Evolutionary conservation across 2,888 invertebrate species (phyloP).

Genomic region (Amitus sp.): DNA sequence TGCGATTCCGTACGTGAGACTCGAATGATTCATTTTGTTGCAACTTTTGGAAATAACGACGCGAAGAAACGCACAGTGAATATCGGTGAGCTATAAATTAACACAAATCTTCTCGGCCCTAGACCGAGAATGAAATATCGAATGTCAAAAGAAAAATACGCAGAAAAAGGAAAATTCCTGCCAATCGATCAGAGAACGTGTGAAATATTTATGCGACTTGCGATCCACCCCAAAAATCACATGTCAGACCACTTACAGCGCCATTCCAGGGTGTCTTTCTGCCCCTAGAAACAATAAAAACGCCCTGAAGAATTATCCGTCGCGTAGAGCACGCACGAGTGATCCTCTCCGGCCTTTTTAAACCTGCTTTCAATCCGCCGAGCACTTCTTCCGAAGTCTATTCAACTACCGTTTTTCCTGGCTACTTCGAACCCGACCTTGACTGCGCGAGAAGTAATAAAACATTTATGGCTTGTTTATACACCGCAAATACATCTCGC

Average conservation of each 20-base stretch:
- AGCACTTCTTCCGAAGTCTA: not conserved
- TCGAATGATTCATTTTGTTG: too few species aligned
- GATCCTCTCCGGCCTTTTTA: constrained; percentile 33
- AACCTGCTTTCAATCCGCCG: constrained; percentile 28
- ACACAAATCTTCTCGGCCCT: not conserved
- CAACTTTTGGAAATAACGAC: too few species aligned
- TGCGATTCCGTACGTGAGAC: too few species aligned
- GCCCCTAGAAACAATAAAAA: constrained; percentile 51
- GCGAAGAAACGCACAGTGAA: not conserved
- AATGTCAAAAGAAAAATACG: constrained; percentile 21
- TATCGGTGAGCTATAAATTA: not conserved
- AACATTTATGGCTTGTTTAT: constrained; percentile 58
- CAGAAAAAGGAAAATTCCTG: constrained; percentile 17
- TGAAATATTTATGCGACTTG: constrained; percentile 42
- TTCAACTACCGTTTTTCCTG: not conserved
- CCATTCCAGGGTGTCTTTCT: constrained; percentile 36
- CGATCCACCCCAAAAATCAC: constrained; percentile 38
- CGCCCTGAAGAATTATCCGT: constrained; percentile 50
- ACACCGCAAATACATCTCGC: constrained; percentile 35
- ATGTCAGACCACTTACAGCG: constrained; percentile 42
- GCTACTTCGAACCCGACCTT: constrained; percentile 1
- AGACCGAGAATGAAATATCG: constrained; percentile 1
- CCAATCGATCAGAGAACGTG: constrained; percentile 12
- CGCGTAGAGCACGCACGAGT: constrained; percentile 45
- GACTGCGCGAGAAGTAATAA: constrained; percentile 45